Base-by-base conservation (phyloP, 2,113 vertebrate species). In the Grantiella picta region DNA sequence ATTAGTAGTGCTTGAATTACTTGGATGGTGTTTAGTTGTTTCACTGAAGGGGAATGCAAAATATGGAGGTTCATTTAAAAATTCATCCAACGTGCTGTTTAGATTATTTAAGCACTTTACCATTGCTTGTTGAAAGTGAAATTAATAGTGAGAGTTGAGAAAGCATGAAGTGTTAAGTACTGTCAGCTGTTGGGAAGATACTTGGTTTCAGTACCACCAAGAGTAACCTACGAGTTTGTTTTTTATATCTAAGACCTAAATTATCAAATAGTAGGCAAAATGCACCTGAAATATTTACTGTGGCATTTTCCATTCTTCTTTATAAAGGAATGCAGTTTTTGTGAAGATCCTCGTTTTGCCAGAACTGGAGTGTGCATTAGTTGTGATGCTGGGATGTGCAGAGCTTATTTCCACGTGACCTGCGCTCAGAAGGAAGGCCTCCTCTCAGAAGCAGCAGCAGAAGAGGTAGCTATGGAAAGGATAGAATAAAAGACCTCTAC, bases 301-400 rank as follows among this genome's bases (percentile, higher is more conserved):
- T 91, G 33, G 7, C 38, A 7, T 86, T 72, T 92, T 91, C 80
- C 80, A 12, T 66, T 87, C 18, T 89, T 86, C 28, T 92, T 29
- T 72, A 7, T 92, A 13, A 69, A 99, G 99, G 99, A 99, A 83
- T 99, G 99, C 97, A 99, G 99, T 90, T 99, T 99, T 87, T 99
- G 99, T 33, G 99, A 99, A 97, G 99, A 99, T 56, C 91, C 98
- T 66, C 99, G 99, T 60, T 99, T 99, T 96, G 99, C 99, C 91
- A 98, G 99, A 79, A 99, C 99, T 13, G 99, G 99, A 10, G 99
- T 99, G 27, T 99, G 99, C 91, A 99, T 99, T 95, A 99, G 99
- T 96, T 99, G 99, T 92, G 99, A 99, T 87, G 99, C 99, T 47
- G 99, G 99, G 31, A 99, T 99, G 99, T 99, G 99, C 94, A 98